phyloP scores from a whole-genome alignment of 2,888 invertebrate genomes.

The Plebejus anna region DNA sequence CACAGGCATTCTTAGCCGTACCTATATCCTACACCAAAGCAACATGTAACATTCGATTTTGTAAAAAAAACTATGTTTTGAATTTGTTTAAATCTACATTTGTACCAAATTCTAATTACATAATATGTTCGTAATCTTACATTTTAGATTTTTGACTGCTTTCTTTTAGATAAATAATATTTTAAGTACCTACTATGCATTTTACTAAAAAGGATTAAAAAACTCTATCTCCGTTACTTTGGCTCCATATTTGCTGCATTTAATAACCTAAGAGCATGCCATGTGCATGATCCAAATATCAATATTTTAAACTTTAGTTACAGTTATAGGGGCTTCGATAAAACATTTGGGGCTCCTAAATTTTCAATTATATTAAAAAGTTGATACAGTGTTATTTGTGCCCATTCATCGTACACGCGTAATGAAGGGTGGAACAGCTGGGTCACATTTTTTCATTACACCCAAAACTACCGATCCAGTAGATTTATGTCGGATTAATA shows the following conservation, averaged over 20 bases:
- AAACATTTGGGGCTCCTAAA: conserved; percentile 69
- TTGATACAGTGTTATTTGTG: conserved; percentile 65
- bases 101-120: background rate
- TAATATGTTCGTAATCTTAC: background rate
- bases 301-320: conserved; percentile 38
- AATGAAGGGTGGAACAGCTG: conserved; percentile 79
- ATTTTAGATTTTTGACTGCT: background rate
- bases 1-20: background rate
- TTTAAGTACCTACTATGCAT: background rate
- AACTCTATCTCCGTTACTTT: background rate
- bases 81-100: background rate
- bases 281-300: conserved; percentile 28
- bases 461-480: conserved; percentile 62
- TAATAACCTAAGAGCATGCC: conserved; percentile 17
- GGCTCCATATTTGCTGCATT: conserved; percentile 6
- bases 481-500: conserved; percentile 76
- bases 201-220: background rate
- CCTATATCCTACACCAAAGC: background rate
- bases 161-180: background rate
- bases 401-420: conserved; percentile 63
- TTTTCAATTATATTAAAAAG: conserved; percentile 78
- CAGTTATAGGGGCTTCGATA: conserved; percentile 58
- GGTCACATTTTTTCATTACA: conserved; percentile 74
- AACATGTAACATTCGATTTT: background rate
- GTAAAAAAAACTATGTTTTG: conserved; percentile 13